Base-by-base conservation (phyloP, 2,113 vertebrate genomes). In the Amblyornis subalaris region DNA sequence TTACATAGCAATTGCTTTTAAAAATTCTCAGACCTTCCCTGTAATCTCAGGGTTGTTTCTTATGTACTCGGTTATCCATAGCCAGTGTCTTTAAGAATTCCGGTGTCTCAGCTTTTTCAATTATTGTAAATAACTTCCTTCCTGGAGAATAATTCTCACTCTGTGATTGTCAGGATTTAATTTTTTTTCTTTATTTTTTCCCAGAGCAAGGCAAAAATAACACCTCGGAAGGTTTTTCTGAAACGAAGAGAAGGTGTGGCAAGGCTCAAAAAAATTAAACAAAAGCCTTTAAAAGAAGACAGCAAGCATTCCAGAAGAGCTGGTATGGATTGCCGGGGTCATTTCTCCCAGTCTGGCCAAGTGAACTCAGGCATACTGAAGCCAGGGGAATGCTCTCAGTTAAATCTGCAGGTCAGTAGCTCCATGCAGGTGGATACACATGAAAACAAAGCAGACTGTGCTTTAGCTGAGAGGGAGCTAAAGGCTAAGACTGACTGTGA, bases 241-340 rank as follows among this genome's bases (percentile, higher is more conserved):
- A 95, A 90, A 91, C 21, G 54, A 85, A 86, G 78, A 28, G 85
- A 97, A 28, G 73, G 80, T 28, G 86, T 66, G 38, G 51, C 45
- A 77, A 95, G 92, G 66, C 72, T 94, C 47, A 94, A 95, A 83
- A 97, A 95, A 91, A 93, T 36, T 23, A 95, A 85, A 74, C 58
- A 76, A 35, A 74, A 51, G 24, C 33, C 87, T 64, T 70, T 72
- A 36, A 95, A 73, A 87, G 78, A 91, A 47, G 67, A 88, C 36
- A 48, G 10, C 36, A 74, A 90, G 88, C 48, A 53, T 77, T 76
- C 58, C 31, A 71, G 78, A 75, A 79, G 62, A 88, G 78, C 66
- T 82, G 90, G 25, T 64, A 92, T 95, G 44, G 51, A 60, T 36
- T 61, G 12, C 16, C 51, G 50, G 44, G 51, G 66, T 77, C 9